Conservation (phyloP, 2,888 invertebrate species). For the Lasioglossum marginatum region DNA sequence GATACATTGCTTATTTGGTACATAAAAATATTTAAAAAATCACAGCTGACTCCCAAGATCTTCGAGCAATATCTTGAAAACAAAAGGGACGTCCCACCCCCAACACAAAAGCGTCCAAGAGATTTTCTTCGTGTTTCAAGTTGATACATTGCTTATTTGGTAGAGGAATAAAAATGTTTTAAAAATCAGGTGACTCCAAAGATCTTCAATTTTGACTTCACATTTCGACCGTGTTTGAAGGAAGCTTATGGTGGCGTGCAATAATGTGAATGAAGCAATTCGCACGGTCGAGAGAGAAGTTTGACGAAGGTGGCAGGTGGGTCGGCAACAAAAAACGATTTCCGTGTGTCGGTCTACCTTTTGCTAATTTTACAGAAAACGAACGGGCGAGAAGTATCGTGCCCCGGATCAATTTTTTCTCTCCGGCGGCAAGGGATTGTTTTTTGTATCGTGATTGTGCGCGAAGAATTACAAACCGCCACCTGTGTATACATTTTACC, state of each 20-base stretch:
- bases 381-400: not conserved
- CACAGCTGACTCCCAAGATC: not conserved
- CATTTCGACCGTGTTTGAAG: not conserved
- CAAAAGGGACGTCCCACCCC: conserved; percentile 12
- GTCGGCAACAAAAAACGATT: not conserved
- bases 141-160: no score
- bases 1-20: no score
- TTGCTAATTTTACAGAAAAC: conserved; percentile 4
- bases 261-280: conserved; percentile 1
- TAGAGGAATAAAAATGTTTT: not conserved
- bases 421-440: not conserved
- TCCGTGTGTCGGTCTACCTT: conserved; percentile 5
- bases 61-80: conserved; percentile 43
- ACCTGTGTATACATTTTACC: not conserved
- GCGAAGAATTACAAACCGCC: conserved; percentile 4
- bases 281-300: not conserved
- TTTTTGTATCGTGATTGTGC: not conserved
- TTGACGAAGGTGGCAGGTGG: conserved; percentile 8
- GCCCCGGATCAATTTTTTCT: conserved; percentile 2
- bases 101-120: not conserved
- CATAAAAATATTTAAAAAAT: no score
- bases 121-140: not conserved
- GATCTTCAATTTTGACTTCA: not conserved
- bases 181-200: not conserved
- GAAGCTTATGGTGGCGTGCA: not conserved